Conservation (phyloP, 2,888 invertebrate species). For the Lasioglossum zephyrum region DNA sequence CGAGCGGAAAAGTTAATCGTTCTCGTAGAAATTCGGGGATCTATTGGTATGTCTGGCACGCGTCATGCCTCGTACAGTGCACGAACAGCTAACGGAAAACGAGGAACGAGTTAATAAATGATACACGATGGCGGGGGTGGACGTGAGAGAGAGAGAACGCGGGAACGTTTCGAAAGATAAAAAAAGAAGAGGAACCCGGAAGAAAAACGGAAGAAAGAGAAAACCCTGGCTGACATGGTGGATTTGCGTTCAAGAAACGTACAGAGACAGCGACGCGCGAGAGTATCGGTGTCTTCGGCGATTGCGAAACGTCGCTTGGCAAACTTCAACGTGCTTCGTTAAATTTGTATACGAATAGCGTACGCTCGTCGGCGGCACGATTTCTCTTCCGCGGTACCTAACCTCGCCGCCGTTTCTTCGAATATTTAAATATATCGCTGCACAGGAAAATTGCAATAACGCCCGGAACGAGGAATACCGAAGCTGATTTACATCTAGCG, state of each 20-base stretch:
- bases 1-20: neutral
- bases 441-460: neutral
- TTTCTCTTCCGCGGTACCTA: slow-evolving; percentile 25
- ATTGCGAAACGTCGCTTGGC: slow-evolving; percentile 41
- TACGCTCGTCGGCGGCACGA: neutral
- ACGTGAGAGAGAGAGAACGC: neutral
- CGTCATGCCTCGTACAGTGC: neutral
- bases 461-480: neutral
- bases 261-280: neutral
- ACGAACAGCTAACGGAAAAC: neutral
- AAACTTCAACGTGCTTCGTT: slow-evolving; percentile 26
- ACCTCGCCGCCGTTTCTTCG: neutral
- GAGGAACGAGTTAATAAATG: slow-evolving; percentile 20
- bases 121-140: neutral
- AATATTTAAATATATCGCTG: neutral
- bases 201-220: neutral
- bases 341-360: slow-evolving; percentile 31
- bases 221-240: neutral
- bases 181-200: neutral
- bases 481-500: neutral
- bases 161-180: neutral
- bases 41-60: neutral
- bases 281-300: neutral
- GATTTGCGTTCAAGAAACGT: slow-evolving; percentile 16
- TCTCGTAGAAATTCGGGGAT: neutral